Evolutionary conservation across 2,113 vertebrate species (phyloP), one percentile per base, ranked within the genome.

Genomic region (Cottus gobio): DNA sequence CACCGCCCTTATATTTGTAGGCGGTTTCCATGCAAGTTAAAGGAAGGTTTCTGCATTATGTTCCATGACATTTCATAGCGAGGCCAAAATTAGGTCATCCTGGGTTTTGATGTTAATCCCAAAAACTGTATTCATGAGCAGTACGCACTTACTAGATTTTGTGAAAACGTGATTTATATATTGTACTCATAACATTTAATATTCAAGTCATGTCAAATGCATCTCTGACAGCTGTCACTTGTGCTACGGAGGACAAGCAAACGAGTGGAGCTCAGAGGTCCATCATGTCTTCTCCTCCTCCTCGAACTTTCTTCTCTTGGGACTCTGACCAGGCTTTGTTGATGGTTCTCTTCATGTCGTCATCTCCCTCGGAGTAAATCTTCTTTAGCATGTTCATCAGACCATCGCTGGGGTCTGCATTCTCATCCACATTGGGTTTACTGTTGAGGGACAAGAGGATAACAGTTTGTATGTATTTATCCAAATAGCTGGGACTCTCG

Each of bases 251-350:
- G 66, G 24, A 76, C 71, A 34, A 62, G 30, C 5, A 54, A 13
- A 58, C 2, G 57, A 57, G 37, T 31, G 28, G 5, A 42, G 7
- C 71, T 97, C 90, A 99, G 46, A 98, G 91, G 90, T 97, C 96
- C 92, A 96, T 94, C 48, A 86, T 86, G 50, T 96, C 96, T 31
- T 52, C 85, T 12, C 64, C 96, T 94, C 95, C 96, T 94, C 96
- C 96, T 94, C 93, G 96, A 52, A 93, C 87, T 90, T 98, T 98
- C 93, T 99, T 99, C 84, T 99, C 98, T 88, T 98, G 96, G 42
- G 97, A 99, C 90, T 99, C 97, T 11, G 96, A 94, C 98, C 98
- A 99, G 54, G 97, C 98, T 94, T 99, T 99, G 93, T 98, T 99
- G 94, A 99, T 97, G 63, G 97, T 98, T 89, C 98, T 96, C 83